These are phyloP conservation scores for Limnephilus lunatus DNA, from an alignment of 2,888 invertebrate genomes.

Conservation along the genomic window DNA sequence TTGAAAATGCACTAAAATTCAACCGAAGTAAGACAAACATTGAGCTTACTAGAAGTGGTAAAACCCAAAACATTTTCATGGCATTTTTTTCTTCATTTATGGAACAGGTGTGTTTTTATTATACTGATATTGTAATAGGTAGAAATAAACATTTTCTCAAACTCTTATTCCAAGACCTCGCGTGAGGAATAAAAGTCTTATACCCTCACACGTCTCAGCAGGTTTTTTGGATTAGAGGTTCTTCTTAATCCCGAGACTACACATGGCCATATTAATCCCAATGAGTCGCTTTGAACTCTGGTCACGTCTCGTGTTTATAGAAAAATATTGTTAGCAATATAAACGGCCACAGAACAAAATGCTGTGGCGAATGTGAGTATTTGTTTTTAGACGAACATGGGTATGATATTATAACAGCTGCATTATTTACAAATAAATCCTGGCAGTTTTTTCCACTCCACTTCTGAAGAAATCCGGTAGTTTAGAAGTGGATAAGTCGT, in stretches of 20 bases:
- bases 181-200: neutral
- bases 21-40: too few species aligned
- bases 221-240: conserved; percentile 3
- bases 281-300: conserved; percentile 18
- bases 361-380: neutral
- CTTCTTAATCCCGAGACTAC: conserved; percentile 27
- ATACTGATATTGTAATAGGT: neutral
- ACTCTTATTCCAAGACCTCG: neutral
- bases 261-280: conserved; percentile 33
- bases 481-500: too few species aligned
- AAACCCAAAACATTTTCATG: too few species aligned
- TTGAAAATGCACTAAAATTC: too few species aligned
- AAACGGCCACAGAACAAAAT: conserved; percentile 46
- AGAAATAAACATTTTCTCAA: neutral
- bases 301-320: conserved; percentile 57
- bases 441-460: too few species aligned
- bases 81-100: neutral
- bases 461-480: too few species aligned
- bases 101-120: neutral
- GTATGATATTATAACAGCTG: too few species aligned
- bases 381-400: too few species aligned
- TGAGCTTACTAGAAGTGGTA: too few species aligned
- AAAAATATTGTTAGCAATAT: conserved; percentile 58
- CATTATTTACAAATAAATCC: too few species aligned
- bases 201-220: neutral